Base-by-base conservation (phyloP, 2,113 vertebrate genomes). In the Oxygymnocypris stewartii region DNA sequence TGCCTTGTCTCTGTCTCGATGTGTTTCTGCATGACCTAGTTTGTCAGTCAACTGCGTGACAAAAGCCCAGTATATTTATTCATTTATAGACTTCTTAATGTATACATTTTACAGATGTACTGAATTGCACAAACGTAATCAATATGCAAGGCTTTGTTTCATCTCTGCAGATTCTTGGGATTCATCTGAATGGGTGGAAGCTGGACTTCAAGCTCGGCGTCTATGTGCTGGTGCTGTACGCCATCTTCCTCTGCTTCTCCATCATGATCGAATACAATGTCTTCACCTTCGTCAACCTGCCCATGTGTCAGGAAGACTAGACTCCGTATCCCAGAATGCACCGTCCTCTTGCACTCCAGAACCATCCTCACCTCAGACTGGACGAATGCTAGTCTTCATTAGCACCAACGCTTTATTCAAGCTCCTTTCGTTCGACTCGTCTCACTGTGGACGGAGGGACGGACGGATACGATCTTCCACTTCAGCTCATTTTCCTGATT, bases 211-310 rank as follows among this genome's bases (percentile, higher is more conserved):
- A 96, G 93, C 95, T 99, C 90, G 98, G 98, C 11, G 4, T 96
- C 47, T 99, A 97, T 0, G 97, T 97, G 63, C 91, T 99, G 79
- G 51, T 96, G 78, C 96, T 99, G 86, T 99, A 99, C 25, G 96
- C 92, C 3, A 0, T 99, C 93, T 99, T 99, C 95, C 91, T 99
- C 91, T 99, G 97, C 93, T 96, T 99, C 94, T 99, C 98, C 76
- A 94, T 99, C 92, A 95, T 99, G 95, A 99, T 99, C 83, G 98
- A 99, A 90, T 99, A 96, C 91, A 99, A 99, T 20, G 96, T 99
- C 92, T 99, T 99, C 95, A 99, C 97, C 85, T 99, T 99, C 63
- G 97, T 99, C 96, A 99, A 99, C 95, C 93, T 99, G 90, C 98
- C 98, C 88, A 99, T 98, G 97, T 99, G 98, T 94, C 93, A 91